These are phyloP conservation scores for Caenorhabditis panamensis DNA, from an alignment of 2,888 invertebrate species.

Conservation along the genomic window DNA sequence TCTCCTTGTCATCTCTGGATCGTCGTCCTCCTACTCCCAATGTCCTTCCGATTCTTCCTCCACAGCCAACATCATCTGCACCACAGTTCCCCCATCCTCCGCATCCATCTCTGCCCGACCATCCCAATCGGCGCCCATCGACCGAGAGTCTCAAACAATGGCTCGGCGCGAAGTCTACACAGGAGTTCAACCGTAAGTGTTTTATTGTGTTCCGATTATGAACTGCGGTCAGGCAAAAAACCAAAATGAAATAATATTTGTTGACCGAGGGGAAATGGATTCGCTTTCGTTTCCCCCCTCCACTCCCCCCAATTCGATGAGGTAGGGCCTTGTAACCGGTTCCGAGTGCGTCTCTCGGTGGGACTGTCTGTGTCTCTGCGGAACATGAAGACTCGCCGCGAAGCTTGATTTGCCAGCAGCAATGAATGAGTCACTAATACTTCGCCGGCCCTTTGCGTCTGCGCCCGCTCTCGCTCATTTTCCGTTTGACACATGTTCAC, in stretches of 20 bases:
- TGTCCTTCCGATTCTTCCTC: slow-evolving; percentile 12
- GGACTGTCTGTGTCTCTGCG: slow-evolving; percentile 31
- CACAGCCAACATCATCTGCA: slow-evolving; percentile 49
- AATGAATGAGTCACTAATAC: slow-evolving; percentile 49
- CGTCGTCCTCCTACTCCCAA: slow-evolving; percentile 17
- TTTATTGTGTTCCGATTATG: slow-evolving; percentile 17
- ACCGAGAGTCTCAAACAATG: slow-evolving; percentile 21
- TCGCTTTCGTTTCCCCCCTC: neutral
- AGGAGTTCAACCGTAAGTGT: slow-evolving; percentile 57
- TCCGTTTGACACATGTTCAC: slow-evolving; percentile 31
- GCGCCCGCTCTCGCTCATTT: neutral
- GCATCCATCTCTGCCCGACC: slow-evolving; percentile 2
- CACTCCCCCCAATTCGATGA: neutral
- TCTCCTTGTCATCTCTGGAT: slow-evolving; percentile 30
- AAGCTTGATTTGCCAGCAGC: slow-evolving; percentile 47
- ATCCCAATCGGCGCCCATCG: slow-evolving; percentile 27
- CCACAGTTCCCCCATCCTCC: slow-evolving; percentile 31
- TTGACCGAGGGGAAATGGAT: slow-evolving; percentile 13
- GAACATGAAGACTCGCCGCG: neutral
- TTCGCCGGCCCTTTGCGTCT: slow-evolving; percentile 5
- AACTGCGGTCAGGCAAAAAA: slow-evolving; percentile 26
- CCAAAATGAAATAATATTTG: slow-evolving; percentile 34
- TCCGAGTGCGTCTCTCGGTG: neutral
- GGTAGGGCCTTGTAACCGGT: slow-evolving; percentile 11
- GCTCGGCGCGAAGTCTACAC: slow-evolving; percentile 47